Conservation (phyloP, 2,113 vertebrate species). For the Festucalex cinctus region DNA sequence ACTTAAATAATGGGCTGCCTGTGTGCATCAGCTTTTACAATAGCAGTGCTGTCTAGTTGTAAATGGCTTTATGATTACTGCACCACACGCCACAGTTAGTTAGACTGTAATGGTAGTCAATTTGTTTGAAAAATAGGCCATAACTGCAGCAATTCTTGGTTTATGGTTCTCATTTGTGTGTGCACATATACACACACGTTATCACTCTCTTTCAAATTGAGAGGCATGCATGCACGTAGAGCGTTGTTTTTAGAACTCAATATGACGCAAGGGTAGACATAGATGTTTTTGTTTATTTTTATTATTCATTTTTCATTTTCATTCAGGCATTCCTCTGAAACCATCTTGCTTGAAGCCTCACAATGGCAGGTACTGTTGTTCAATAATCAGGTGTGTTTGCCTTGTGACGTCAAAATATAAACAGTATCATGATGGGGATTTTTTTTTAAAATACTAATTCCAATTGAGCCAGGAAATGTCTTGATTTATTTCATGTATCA, state of each 20-base stretch:
- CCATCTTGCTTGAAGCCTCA: too few relatives aligned
- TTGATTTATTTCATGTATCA: too few relatives aligned
- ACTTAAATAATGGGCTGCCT: conserved; percentile 50
- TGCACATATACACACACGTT: background rate
- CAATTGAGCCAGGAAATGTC: background rate
- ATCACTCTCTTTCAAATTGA: conserved; percentile 11
- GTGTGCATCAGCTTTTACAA: conserved; percentile 24
- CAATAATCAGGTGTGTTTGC: too few relatives aligned
- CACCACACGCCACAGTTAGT: conserved; percentile 39
- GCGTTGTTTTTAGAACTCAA: background rate
- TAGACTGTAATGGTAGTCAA: conserved; percentile 56
- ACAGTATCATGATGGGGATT: too few relatives aligned
- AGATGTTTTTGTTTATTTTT: background rate
- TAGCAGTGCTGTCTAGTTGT: conserved; percentile 23
- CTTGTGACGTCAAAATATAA: too few relatives aligned
- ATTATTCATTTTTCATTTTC: background rate
- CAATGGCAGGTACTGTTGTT: too few relatives aligned
- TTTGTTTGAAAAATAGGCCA: conserved; percentile 49
- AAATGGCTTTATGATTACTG: conserved; percentile 41
- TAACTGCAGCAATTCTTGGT: conserved; percentile 34
- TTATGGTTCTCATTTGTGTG: conserved; percentile 21
- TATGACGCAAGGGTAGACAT: background rate
- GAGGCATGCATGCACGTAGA: background rate
- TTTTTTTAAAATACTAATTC: background rate
- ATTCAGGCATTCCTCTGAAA: too few relatives aligned